Percentiles rank a stretch among this genome's conserved stretches.
Evolutionary conservation across 1,140 invertebrate species (phyloP).

Genomic region (Tribolium castaneum): DNA sequence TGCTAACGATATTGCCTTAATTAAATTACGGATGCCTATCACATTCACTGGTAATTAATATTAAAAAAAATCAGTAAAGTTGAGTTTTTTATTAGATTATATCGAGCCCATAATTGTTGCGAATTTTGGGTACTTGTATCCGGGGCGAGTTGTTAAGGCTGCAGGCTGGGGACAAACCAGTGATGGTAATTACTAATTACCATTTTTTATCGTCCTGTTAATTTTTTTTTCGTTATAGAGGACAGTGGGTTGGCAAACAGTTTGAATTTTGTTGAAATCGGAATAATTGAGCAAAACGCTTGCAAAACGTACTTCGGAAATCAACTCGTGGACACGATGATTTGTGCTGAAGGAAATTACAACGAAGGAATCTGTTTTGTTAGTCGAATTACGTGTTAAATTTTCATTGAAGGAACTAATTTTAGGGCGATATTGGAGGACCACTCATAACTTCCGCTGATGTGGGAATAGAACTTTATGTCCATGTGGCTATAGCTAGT

Average conservation of each 20-base stretch:
- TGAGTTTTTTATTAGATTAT: neutral
- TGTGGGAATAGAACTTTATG: neutral
- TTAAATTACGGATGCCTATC: neutral
- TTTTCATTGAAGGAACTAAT: neutral
- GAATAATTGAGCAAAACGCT: neutral
- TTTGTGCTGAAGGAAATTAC: constrained; percentile 9
- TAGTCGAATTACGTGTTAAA: neutral
- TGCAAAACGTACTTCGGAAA: neutral
- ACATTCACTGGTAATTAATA: neutral
- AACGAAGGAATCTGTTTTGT: constrained; percentile 12
- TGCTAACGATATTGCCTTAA: neutral
- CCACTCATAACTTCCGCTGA: neutral
- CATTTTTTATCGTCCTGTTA: neutral
- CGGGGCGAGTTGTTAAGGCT: neutral
- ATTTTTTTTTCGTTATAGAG: neutral
- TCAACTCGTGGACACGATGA: neutral
- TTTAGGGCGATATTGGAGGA: constrained; percentile 3
- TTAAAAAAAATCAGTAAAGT: neutral
- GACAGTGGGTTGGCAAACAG: neutral
- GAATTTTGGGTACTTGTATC: neutral
- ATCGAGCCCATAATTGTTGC: neutral
- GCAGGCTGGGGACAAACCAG: constrained; percentile 8
- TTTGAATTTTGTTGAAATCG: neutral
- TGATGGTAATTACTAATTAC: neutral
- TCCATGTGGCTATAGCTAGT: neutral